Conservation (phyloP, 2,113 vertebrate genomes). For the Lasiurus cinereus region DNA sequence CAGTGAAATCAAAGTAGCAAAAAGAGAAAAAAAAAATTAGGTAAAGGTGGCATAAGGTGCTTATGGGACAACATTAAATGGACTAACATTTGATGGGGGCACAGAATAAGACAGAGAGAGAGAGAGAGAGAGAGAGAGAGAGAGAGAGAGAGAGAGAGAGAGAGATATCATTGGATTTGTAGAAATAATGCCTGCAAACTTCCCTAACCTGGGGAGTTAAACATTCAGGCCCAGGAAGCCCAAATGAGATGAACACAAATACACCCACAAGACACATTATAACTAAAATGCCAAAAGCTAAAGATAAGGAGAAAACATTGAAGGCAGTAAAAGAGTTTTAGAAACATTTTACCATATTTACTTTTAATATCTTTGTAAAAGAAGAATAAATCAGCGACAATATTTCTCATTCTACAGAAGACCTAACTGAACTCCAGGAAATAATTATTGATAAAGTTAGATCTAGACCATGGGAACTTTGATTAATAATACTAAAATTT, state of each 20-base stretch:
- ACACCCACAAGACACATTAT: background rate
- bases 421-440: slow-evolving; percentile 5
- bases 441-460: background rate
- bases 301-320: background rate
- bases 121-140: background rate
- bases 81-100: background rate
- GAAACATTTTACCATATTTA: slow-evolving; percentile 7
- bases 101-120: background rate
- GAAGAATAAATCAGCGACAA: background rate
- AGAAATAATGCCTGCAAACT: background rate
- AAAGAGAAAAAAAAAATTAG: background rate
- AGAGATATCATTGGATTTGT: background rate
- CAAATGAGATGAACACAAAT: background rate
- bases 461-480: background rate
- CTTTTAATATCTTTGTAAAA: slow-evolving; percentile 3
- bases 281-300: background rate
- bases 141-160: background rate
- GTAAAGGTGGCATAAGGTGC: background rate
- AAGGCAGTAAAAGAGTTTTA: background rate
- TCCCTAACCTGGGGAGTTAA: background rate
- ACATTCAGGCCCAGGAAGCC: background rate
- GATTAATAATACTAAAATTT: background rate
- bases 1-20: background rate
- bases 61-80: background rate
- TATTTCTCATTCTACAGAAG: slow-evolving; percentile 11